Evolutionary conservation across 2,113 vertebrate species (phyloP).

Genomic region (Caranx melampygus): DNA sequence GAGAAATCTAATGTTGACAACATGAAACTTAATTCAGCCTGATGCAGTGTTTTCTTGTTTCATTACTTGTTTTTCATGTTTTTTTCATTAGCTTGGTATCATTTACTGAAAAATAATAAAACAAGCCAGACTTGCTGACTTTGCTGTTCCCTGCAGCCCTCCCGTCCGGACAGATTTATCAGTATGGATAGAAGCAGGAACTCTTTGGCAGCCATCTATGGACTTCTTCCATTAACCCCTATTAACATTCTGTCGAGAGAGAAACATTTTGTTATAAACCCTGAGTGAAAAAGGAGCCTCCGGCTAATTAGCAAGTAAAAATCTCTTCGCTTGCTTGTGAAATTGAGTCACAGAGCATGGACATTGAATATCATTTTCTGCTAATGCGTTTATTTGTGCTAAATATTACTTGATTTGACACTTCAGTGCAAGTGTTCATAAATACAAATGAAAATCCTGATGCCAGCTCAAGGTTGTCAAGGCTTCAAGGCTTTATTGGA

Average conservation of each 20-base stretch:
- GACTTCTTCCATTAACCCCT: constrained; percentile 51
- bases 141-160: constrained; percentile 25
- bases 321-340: constrained; percentile 2
- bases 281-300: constrained; percentile 13
- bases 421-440: not conserved
- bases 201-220: constrained; percentile 30
- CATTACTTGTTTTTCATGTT: constrained; percentile 6
- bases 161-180: constrained; percentile 28
- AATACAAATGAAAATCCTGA: constrained; percentile 40
- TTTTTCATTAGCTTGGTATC: constrained; percentile 14
- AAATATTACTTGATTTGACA: constrained; percentile 34
- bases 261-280: constrained; percentile 19
- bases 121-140: constrained; percentile 40
- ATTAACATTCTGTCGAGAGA: constrained; percentile 39
- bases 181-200: not conserved
- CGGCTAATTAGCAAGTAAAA: constrained; percentile 13
- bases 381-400: not conserved
- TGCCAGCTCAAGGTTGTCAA: constrained; percentile 42
- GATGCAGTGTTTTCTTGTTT: constrained; percentile 13
- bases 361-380: constrained; percentile 16
- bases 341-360: constrained; percentile 18
- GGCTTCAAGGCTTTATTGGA: constrained; percentile 79
- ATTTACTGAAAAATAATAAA: constrained; percentile 17
- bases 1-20: constrained; percentile 17
- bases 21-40: constrained; percentile 3